Conservation (phyloP, 2,797 vertebrate genomes). For the Borostomias antarcticus region DNA sequence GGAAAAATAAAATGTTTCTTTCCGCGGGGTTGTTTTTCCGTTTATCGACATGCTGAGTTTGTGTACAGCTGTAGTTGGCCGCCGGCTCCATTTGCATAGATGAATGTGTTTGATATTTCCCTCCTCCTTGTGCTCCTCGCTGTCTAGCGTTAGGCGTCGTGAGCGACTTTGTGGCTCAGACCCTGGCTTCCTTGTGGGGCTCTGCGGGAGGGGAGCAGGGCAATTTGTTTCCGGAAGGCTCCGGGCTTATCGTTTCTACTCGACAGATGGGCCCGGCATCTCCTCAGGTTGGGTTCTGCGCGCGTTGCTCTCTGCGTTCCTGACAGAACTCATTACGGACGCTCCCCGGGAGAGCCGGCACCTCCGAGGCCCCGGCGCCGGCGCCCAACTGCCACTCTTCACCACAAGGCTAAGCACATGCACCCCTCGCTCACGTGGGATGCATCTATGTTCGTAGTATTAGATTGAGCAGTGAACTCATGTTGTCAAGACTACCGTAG, state of each 20-base stretch:
- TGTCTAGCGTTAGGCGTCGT: constrained; percentile 38
- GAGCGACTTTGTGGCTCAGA: constrained; percentile 34
- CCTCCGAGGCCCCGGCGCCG: constrained; percentile 51
- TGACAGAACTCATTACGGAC: constrained; percentile 75
- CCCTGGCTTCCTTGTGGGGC: constrained; percentile 44
- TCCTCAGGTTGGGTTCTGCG: constrained; percentile 62
- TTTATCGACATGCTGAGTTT: constrained; percentile 39
- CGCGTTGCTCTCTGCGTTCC: constrained; percentile 50
- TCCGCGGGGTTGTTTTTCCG: constrained; percentile 9
- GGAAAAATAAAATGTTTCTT: background rate
- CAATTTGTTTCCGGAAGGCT: constrained; percentile 74
- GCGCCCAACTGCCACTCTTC: constrained; percentile 20
- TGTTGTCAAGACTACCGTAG: background rate
- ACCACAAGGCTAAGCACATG: background rate
- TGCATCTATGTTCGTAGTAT: background rate
- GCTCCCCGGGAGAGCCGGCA: constrained; percentile 53
- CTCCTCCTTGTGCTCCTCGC: constrained; percentile 33
- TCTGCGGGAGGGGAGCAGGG: constrained; percentile 60
- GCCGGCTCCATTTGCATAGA: constrained; percentile 55
- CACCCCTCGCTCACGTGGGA: background rate
- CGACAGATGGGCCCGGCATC: constrained; percentile 72
- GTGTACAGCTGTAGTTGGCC: constrained; percentile 38
- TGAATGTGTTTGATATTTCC: constrained; percentile 56
- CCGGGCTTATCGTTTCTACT: constrained; percentile 65
- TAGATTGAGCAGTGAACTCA: background rate